Evolutionary conservation across 2,113 vertebrate genomes (phyloP).

Genomic region (Onychostoma macrolepis): DNA sequence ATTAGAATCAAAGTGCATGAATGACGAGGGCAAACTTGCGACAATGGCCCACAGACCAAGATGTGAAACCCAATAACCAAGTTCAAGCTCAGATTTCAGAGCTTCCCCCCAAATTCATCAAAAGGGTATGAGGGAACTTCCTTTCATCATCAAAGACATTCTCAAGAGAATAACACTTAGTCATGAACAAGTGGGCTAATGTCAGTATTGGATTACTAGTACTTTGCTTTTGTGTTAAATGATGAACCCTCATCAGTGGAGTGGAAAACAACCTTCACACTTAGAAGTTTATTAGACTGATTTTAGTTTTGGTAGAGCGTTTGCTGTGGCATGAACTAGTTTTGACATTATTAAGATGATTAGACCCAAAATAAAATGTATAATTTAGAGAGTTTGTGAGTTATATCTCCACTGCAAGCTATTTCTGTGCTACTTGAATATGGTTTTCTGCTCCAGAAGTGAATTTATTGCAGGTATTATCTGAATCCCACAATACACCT

Average conservation of each 20-base stretch:
- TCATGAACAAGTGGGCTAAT: slow-evolving; percentile 46
- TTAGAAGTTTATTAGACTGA: neutral
- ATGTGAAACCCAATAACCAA: slow-evolving; percentile 54
- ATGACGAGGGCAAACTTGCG: slow-evolving; percentile 29
- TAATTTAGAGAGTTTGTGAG: neutral
- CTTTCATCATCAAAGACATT: slow-evolving; percentile 50
- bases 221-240: slow-evolving; percentile 36
- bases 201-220: slow-evolving; percentile 45
- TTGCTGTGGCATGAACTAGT: neutral
- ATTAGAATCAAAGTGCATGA: slow-evolving; percentile 53
- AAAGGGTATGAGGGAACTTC: slow-evolving; percentile 32
- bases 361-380: neutral
- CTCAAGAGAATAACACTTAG: slow-evolving; percentile 48
- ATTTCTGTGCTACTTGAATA: neutral
- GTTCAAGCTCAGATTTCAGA: slow-evolving; percentile 31
- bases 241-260: neutral
- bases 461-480: neutral
- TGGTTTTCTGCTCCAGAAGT: neutral
- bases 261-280: slow-evolving; percentile 28
- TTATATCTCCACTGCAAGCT: neutral
- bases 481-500: neutral
- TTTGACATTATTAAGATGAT: neutral
- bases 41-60: slow-evolving; percentile 40
- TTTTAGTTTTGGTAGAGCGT: neutral
- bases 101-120: slow-evolving; percentile 34